Base-by-base conservation (phyloP, 2,888 invertebrate genomes). In the Cheilosia variabilis region DNA sequence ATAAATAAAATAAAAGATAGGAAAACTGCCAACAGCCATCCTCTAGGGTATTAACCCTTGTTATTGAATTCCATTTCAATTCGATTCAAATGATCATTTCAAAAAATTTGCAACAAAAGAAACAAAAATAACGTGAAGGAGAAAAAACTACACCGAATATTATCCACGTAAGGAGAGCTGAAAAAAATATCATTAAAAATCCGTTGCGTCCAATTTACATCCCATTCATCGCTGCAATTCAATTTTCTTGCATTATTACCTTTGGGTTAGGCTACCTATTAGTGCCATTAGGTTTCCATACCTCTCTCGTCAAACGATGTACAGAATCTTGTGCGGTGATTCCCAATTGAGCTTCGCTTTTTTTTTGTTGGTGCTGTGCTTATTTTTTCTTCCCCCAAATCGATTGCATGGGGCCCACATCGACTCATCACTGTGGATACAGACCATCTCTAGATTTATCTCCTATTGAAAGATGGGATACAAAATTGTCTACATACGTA, bases 211-310 rank as follows among this genome's bases (percentile, higher is more conserved):
- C 57, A 78, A 78, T 78, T 71, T 71, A 63, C 63, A 62, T 78
- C 41, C 50, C 47, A 62, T 77, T 77, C 77, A 69, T 77, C 53
- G 47, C 62, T 63, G 50, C 69, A 69, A 78, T 69, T 63, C 63
- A 68, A 78, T 78, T 47, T 78, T 17, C 55, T 34, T 78, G 50
- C 69, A 62, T 69, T 78, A 78, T 78, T 78, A 78, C 78, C 69
- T 57, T 53, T 52, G 66, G 76, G 60, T 60, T 45, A 60, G 66
- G 76, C 60, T 52, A 66, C 58, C 75, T 37, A 53, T 47, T 7
- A 22, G 7, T n/a, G 24, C 15, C 9, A 7, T 41, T 2, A 4
- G 15, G 15, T n/a, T 17, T 68, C 17, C 27, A 3, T 57, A 47
- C n/a, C 65, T 47, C 41, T 43, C 50, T 34, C 37, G 41, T 63